A percentile compares a stretch with the other conserved stretches of the same genome.
Conservation (phyloP, 2,888 invertebrate genomes). For the Magallana nippona region DNA sequence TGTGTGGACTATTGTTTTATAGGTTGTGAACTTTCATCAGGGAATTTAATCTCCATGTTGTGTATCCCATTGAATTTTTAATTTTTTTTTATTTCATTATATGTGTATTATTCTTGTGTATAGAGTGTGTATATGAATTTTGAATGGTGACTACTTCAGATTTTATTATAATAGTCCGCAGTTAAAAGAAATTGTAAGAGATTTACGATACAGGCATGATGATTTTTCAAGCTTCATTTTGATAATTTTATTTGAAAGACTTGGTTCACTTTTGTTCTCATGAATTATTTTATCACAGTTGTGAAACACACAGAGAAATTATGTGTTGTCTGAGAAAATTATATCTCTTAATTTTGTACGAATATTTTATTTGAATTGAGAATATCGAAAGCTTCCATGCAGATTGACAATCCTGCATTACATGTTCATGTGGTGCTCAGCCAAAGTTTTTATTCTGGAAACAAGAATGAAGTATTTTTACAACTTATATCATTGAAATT, state of each 20-base stretch:
- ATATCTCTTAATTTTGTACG: not conserved
- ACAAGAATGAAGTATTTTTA: not conserved
- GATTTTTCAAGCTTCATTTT: not conserved
- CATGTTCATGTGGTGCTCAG: not conserved
- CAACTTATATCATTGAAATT: not conserved
- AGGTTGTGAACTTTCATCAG: constrained; percentile 33
- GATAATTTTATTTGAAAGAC: not conserved
- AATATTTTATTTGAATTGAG: not conserved
- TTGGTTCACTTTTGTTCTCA: too few species aligned
- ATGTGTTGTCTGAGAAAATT: not conserved
- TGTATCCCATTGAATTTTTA: not conserved
- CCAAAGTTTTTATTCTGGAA: not conserved
- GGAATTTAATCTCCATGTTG: constrained; percentile 18
- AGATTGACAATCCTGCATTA: constrained; percentile 23
- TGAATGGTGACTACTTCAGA: too few species aligned
- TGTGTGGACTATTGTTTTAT: constrained; percentile 1
- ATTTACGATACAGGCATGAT: too few species aligned
- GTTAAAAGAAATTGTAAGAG: too few species aligned
- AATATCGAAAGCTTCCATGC: not conserved
- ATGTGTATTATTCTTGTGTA: too few species aligned
- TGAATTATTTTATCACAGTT: not conserved
- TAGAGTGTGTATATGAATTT: too few species aligned
- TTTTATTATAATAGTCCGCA: too few species aligned
- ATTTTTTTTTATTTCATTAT: not conserved
- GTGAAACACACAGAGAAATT: not conserved